Percentiles rank a stretch among this genome's conserved stretches.
Conservation (phyloP, 2,797 vertebrate species). For the Helicolenus hilgendorfi region DNA sequence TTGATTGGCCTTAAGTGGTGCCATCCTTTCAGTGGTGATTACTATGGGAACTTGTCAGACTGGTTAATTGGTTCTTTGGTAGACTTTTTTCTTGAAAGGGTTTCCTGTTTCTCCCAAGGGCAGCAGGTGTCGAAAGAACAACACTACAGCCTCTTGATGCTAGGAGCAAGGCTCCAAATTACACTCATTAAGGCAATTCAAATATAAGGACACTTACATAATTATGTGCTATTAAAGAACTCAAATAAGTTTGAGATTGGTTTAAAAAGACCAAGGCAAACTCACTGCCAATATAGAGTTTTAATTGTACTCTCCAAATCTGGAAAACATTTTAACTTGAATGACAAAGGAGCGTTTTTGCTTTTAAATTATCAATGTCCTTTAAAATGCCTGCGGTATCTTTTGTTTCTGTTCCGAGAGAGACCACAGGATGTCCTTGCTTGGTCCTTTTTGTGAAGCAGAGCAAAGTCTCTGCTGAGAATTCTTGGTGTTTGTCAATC, state of each 20-base stretch:
- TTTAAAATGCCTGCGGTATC: slow-evolving; percentile 17
- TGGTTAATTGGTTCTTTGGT: slow-evolving; percentile 92
- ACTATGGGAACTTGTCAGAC: slow-evolving; percentile 88
- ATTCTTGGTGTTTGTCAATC: slow-evolving; percentile 59
- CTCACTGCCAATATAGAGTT: neutral
- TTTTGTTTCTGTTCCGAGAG: slow-evolving; percentile 48
- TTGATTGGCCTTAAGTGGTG: slow-evolving; percentile 85
- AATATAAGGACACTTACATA: slow-evolving; percentile 43
- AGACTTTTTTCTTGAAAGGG: slow-evolving; percentile 75
- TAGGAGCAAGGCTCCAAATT: slow-evolving; percentile 40
- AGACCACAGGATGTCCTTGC: slow-evolving; percentile 16
- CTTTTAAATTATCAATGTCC: slow-evolving; percentile 19
- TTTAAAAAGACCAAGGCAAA: slow-evolving; percentile 38
- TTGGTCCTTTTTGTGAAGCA: slow-evolving; percentile 41
- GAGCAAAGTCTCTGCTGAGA: slow-evolving; percentile 48
- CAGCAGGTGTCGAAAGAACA: slow-evolving; percentile 69
- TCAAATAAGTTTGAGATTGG: slow-evolving; percentile 22
- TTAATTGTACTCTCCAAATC: slow-evolving; percentile 14
- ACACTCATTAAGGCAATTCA: slow-evolving; percentile 59
- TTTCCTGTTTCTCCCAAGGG: slow-evolving; percentile 78
- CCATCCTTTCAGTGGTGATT: slow-evolving; percentile 86
- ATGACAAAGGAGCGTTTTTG: slow-evolving; percentile 20
- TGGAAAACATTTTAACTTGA: slow-evolving; percentile 15
- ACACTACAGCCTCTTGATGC: slow-evolving; percentile 31
- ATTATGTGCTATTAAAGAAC: slow-evolving; percentile 45